A percentile compares a stretch with the other conserved stretches of the same genome.
Conservation (phyloP, 2,888 invertebrate genomes). For the Pomacea canaliculata region DNA sequence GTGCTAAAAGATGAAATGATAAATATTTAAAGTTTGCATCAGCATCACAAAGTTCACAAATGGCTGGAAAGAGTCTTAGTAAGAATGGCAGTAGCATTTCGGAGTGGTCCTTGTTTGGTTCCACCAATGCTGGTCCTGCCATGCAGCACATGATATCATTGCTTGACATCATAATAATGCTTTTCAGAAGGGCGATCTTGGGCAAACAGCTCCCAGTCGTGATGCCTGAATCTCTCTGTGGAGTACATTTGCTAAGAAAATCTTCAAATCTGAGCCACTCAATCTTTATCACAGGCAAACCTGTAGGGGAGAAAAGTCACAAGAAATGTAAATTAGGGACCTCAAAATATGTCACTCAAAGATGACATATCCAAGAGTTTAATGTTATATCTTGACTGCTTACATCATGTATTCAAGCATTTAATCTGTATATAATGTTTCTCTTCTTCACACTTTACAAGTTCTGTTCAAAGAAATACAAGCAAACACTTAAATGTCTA, state of each 20-base stretch:
- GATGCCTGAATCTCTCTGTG: neutral
- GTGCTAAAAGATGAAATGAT: constrained; percentile 34
- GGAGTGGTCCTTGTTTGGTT: neutral
- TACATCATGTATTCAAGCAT: too few relatives aligned
- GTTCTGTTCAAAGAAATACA: too few relatives aligned
- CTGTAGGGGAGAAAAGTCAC: constrained; percentile 2
- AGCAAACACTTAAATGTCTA: too few relatives aligned
- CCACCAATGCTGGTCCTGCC: neutral
- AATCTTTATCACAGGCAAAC: too few relatives aligned
- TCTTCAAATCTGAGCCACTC: too few relatives aligned
- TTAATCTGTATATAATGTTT: too few relatives aligned
- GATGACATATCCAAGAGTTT: too few relatives aligned
- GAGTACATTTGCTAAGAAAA: too few relatives aligned
- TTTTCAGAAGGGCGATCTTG: constrained; percentile 24
- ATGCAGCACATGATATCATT: constrained; percentile 9
- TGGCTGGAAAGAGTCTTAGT: constrained; percentile 20
- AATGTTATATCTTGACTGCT: too few relatives aligned
- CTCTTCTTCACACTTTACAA: too few relatives aligned
- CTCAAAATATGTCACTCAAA: neutral
- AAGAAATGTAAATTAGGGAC: neutral
- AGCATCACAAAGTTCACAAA: constrained; percentile 21
- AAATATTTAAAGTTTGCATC: constrained; percentile 30
- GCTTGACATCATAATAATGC: constrained; percentile 12
- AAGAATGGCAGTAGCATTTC: constrained; percentile 14
- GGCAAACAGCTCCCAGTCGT: neutral